Evolutionary conservation across 1,140 invertebrate genomes (phyloP), one percentile per base, ranked within the genome.

Genomic region (Zaprionus capensis): DNA sequence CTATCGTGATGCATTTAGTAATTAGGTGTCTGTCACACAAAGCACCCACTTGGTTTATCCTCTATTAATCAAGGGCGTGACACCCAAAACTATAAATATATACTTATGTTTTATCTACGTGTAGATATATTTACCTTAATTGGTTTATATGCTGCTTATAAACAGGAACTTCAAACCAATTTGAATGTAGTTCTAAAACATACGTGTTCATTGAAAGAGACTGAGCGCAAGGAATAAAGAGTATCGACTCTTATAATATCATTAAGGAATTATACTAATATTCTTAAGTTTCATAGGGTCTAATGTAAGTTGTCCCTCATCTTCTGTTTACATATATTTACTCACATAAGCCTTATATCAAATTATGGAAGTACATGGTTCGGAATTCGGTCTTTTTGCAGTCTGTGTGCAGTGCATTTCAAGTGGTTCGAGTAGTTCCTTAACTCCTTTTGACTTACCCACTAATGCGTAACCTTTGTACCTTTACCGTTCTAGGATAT

Each of bases 401-500:
- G 26, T 28, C 26, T 28, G 6, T 28, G 38, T 44, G 38, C 36
- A 6, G 15, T 34, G 77, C 73, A 71, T 81, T 81, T 80, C 82
- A 85, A 82, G 76, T 82, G 71, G 71, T 76, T 85, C 17, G n/a
- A n/a, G n/a, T n/a, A n/a, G n/a, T n/a, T n/a, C 5, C 4, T 31
- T 44, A 17, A 5, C 4, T n/a, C 22, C 28, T 2, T 9, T 26
- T 26, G 49, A 28, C 53, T 51, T 41, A 76, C 34, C 26, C 5
- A 76, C 64, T 80, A 69, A 72, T 69, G 62, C 64, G 53, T 70
- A 38, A 61, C 26, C 69, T 75, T 80, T 65, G 20, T 38, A 58
- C 58, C 57, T 65, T 14, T 73, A 57, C 63, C 57, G 41, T 76
- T 84, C 65, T 78, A 92, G 91, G 91, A 92, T 85, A 78, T 74